Base-by-base conservation (phyloP, 1,140 invertebrate species). In the Ceratina australensis region DNA sequence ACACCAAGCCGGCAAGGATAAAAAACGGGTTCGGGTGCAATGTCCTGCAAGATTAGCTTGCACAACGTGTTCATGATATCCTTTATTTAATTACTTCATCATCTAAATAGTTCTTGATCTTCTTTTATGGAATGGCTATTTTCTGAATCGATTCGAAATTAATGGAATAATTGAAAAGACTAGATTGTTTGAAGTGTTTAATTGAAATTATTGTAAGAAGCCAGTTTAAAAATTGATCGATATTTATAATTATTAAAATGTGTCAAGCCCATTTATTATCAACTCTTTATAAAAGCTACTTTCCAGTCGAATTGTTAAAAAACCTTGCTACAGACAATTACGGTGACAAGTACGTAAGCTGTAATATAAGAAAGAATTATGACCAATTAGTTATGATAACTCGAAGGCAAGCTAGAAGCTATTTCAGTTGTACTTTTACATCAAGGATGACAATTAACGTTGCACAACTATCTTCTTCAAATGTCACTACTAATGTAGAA, bases 41-140 rank as follows among this genome's bases (percentile, higher is more conserved):
- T 69, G 78, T 61, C 78, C 73, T 80, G 59, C 1, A 50, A 28
- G 72, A 56, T 77, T 67, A n/a, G 42, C 72, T 83, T 77, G 67
- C 65, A 49, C 80, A 73, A 84, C 18, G 0, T 13, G 20, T 26
- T 59, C 56, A 16, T 50, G 64, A 81, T 42, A 42, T 42, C 68
- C 63, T 81, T 82, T 74, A 42, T 10, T 42, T 42, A 5, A 42
- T 0, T 2, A 10, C 33, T 42, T 42, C 33, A 42, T 42, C 33
- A 1, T 7, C 10, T 10, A 10, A 42, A 42, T 42, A 42, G n/a
- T n/a, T n/a, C 10, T 3, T 33, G 33, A 3, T 8, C 10, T 42
- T 42, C 33, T 42, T 7, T 10, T 7, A 42, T 10, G 8, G 10
- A 42, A 42, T 3, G 33, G 10, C 33, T 10, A 42, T 42, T 42